Base-by-base conservation (phyloP, 2,797 vertebrate genomes). In the Emys orbicularis region DNA sequence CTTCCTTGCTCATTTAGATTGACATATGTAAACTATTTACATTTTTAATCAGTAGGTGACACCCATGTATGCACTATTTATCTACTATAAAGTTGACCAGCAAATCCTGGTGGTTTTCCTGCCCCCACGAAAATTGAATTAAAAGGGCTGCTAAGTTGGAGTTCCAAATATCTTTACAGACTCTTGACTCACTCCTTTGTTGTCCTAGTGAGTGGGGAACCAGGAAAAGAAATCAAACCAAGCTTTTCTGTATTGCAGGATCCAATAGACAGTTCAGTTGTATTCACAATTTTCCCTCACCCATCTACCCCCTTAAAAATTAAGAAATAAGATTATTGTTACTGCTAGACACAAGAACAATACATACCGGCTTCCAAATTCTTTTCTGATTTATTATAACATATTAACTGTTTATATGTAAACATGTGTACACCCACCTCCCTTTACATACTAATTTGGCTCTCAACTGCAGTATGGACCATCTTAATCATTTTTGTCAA, bases 1-100 rank as follows among this genome's bases (percentile, higher is more conserved):
- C 53, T 93, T 87, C 83, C 87, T 89, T 89, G 76, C 34, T 87
- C 54, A 88, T 87, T 47, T 29, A 86, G 31, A 81, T 88, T 89
- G 79, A 84, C 44, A 80, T 59, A 94, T 80, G 21, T 52, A 87
- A 59, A 7, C 5, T 3, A 76, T 72, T 27, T 0, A 54, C 53
- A 59, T 89, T 76, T 93, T 84, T 72, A 61, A 68, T 37, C n/a
- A 37, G n/a, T 15, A 50, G 11, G 3, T 83, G 19, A 56, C 94
- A 56, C 53, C 76, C 72, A 94, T 29, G 80, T 11, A 65, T 44
- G 52, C 59, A 9, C n/a, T 50, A 41, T 34, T 86, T 83, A 11
- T 47, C n/a, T 68, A 81, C 52, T 49, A 88, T 50, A 31, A 93
- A 88, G 83, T 41, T 83, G 56, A 76, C 88, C 86, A 77, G 34